A percentile compares a stretch with the other conserved stretches of the same genome.
Evolutionary conservation across 2,797 vertebrate genomes (phyloP).

Genomic region (Halcyon chelicuti): DNA sequence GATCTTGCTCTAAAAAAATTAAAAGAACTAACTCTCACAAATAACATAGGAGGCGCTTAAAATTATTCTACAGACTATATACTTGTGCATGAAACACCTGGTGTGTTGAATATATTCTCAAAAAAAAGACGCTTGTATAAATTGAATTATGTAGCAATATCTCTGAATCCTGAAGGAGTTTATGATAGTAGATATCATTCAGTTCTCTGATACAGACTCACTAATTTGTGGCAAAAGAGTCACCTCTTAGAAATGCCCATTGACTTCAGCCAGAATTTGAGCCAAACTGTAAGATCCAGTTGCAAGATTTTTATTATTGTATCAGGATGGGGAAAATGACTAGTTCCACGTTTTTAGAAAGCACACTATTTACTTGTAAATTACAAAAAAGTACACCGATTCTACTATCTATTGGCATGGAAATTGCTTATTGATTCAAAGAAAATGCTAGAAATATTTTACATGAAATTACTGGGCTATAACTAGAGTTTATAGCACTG

Average conservation of each 20-base stretch:
- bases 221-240: neutral
- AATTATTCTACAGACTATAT: neutral
- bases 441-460: slow-evolving; percentile 50
- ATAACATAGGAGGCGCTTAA: neutral
- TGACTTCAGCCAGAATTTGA: neutral
- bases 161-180: neutral
- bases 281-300: neutral
- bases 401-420: slow-evolving; percentile 3
- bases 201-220: neutral
- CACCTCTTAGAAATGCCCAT: neutral
- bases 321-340: neutral
- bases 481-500: slow-evolving; percentile 22
- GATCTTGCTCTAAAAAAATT: neutral
- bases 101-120: neutral
- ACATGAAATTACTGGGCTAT: slow-evolving; percentile 3
- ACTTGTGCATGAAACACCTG: fast-evolving
- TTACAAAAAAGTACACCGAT: slow-evolving; percentile 39
- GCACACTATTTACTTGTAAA: neutral
- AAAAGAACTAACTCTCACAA: neutral
- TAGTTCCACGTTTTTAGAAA: neutral
- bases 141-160: neutral
- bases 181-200: neutral
- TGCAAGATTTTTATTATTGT: neutral
- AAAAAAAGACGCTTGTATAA: neutral
- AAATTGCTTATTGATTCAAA: slow-evolving; percentile 50